Conservation (phyloP, 2,888 invertebrate species). For the Nipponacmea schrenckii region DNA sequence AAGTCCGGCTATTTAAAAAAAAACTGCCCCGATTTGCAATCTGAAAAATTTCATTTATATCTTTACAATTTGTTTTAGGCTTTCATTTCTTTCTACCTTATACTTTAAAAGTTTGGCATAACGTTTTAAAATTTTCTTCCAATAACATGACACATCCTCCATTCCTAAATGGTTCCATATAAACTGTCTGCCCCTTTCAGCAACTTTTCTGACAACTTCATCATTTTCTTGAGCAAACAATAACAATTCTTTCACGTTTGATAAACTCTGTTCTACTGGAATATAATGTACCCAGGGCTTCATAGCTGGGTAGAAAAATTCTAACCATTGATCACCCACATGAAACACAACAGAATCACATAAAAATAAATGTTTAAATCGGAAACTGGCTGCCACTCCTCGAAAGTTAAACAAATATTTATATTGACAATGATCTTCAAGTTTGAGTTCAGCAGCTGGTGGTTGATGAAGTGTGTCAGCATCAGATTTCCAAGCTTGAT, state of each 20-base stretch:
- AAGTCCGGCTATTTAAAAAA: no score
- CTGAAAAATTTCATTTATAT: slow-evolving; percentile 15
- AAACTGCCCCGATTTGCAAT: no score
- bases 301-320: slow-evolving; percentile 91
- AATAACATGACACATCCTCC: slow-evolving; percentile 87
- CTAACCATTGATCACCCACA: slow-evolving; percentile 92
- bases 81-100: slow-evolving; percentile 48
- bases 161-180: slow-evolving; percentile 85
- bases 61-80: slow-evolving; percentile 40
- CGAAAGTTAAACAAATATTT: slow-evolving; percentile 94
- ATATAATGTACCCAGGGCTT: slow-evolving; percentile 97
- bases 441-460: slow-evolving; percentile 86
- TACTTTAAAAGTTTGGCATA: slow-evolving; percentile 79
- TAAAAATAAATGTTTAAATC: slow-evolving; percentile 93
- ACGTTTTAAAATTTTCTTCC: slow-evolving; percentile 80
- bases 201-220: slow-evolving; percentile 80
- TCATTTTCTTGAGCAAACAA: slow-evolving; percentile 83
- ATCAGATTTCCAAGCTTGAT: slow-evolving; percentile 97
- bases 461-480: slow-evolving; percentile 85
- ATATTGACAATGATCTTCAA: slow-evolving; percentile 86
- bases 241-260: slow-evolving; percentile 79
- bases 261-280: slow-evolving; percentile 80
- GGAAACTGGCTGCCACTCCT: slow-evolving; percentile 96
- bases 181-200: slow-evolving; percentile 82
- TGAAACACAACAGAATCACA: slow-evolving; percentile 94